A percentile compares a stretch with the other conserved stretches of the same genome.
Conservation (phyloP, 2,113 vertebrate genomes). For the Ifrita kowaldi region DNA sequence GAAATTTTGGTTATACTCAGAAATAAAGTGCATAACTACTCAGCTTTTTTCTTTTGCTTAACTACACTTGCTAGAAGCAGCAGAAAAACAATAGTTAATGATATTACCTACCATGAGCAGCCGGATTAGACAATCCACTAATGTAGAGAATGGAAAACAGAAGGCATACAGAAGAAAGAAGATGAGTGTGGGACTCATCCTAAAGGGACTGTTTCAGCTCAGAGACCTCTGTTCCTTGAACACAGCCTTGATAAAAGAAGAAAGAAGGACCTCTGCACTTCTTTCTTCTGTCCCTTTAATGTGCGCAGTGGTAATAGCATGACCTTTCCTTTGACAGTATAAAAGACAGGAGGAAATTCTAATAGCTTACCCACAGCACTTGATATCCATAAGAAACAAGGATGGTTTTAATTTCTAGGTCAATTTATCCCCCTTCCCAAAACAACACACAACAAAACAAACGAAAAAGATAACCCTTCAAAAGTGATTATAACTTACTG, state of each 20-base stretch:
- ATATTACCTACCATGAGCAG: background rate
- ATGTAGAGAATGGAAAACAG: background rate
- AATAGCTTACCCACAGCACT: background rate
- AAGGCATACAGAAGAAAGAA: background rate
- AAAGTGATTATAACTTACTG: background rate
- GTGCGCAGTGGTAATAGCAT: background rate
- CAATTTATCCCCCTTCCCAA: background rate
- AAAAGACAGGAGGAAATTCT: background rate
- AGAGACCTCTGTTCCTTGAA: background rate
- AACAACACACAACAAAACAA: background rate
- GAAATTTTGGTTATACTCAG: background rate
- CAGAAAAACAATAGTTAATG: background rate
- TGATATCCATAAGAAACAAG: background rate
- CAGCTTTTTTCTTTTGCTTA: background rate
- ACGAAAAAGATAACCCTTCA: background rate
- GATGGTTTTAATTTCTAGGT: background rate
- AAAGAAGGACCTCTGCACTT: background rate
- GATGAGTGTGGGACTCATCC: background rate
- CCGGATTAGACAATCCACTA: background rate
- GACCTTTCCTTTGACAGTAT: background rate
- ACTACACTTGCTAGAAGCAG: background rate
- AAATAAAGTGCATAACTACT: background rate
- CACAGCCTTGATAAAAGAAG: background rate
- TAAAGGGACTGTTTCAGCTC: background rate
- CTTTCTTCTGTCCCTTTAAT: background rate